These are phyloP conservation scores for Dufourea novaeangliae DNA, from an alignment of 1,140 invertebrate genomes.

Conservation along the genomic window DNA sequence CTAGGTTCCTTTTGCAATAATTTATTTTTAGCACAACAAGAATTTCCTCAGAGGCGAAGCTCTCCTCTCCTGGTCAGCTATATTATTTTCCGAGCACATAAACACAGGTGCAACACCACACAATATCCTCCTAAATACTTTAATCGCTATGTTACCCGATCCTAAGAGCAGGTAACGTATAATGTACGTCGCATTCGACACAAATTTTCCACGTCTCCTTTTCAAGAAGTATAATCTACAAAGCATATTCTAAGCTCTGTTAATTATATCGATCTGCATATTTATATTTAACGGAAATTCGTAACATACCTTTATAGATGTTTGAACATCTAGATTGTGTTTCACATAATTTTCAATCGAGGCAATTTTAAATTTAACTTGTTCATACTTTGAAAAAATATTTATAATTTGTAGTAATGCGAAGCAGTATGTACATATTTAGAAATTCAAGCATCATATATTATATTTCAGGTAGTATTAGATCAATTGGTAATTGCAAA, in stretches of 20 bases:
- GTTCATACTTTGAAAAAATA: background rate
- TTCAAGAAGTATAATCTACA: background rate
- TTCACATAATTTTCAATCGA: background rate
- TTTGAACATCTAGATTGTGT: background rate
- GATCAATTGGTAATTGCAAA: background rate
- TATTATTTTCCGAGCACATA: slow-evolving; percentile 41
- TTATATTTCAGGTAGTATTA: slow-evolving; percentile 44
- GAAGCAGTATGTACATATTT: background rate
- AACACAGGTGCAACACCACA: slow-evolving; percentile 25
- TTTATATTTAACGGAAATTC: background rate
- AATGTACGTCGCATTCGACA: background rate
- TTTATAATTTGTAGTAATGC: background rate
- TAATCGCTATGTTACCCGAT: background rate
- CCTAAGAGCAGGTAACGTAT: background rate
- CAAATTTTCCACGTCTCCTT: background rate
- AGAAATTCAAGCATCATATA: background rate
- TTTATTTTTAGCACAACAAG: slow-evolving; percentile 49
- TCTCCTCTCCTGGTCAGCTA: background rate
- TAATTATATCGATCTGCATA: slow-evolving; percentile 6
- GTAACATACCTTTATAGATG: background rate
- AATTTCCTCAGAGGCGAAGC: slow-evolving; percentile 27
- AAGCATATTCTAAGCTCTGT: background rate
- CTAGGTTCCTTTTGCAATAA: slow-evolving; percentile 28
- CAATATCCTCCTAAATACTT: slow-evolving; percentile 23
- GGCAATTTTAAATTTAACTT: background rate